Evolutionary conservation across 2,113 vertebrate genomes (phyloP), one percentile per base, ranked within the genome.

Genomic region (Osmerus mordax): DNA sequence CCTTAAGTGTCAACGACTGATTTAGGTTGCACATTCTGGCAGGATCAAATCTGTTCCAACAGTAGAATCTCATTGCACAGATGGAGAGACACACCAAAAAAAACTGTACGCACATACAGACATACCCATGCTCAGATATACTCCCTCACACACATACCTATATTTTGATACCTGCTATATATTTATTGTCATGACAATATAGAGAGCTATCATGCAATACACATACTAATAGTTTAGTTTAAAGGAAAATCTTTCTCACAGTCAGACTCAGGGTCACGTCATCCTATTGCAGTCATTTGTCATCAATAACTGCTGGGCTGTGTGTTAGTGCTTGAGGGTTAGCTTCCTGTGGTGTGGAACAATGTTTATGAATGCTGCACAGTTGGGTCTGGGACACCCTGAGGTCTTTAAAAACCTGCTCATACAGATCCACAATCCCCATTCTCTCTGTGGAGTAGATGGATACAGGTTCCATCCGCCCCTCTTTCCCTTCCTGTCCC

Each of bases 281-380:
- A 72, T 76, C 82, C 79, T 84, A 59, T 75, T 75, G 83, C 72
- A 79, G 76, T 81, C 84, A 78, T 91, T 89, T 86, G 80, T 87
- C 87, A 84, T 73, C 64, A 13, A 79, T 84, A 85, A 88, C 80
- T 78, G 81, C 80, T 73, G 28, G 66, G 76, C 74, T 61, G 70
- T 8, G 75, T 70, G 70, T 79, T 25, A 69, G 70, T 73, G 78
- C 88, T 82, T 73, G 12, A 8, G 78, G 55, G 82, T 75, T 51
- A 71, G 28, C 65, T 80, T 71, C 76, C 75, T 76, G 67, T 66
- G 64, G 77, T 84, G 70, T 78, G 79, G 81, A 81, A 76, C 73
- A 73, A 41, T 68, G 70, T 84, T 89, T 84, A 82, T 82, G 68
- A 83, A 85, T 84, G 81, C 79, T 78, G 80, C 61, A 67, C 67